Evolutionary conservation across 2,113 vertebrate species (phyloP), one percentile per base, ranked within the genome.

Genomic region (Pleuronectes platessa): DNA sequence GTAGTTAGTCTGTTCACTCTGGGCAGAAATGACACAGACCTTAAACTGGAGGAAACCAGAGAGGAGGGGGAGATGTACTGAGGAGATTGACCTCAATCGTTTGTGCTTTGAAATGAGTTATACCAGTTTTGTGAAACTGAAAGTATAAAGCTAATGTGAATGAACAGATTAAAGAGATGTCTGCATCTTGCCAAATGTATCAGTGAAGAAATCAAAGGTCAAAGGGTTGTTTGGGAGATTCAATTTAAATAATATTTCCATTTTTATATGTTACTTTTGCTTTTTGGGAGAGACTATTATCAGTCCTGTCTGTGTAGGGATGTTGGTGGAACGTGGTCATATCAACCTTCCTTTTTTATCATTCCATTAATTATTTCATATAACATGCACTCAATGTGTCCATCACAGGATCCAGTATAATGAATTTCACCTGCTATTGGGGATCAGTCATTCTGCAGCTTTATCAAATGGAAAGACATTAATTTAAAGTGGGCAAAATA

Each of bases 1-100:
- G 95, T 95, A 0, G 95, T 96, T 26, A 95, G 96, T 81, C 95
- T 98, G 65, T 97, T 97, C 81, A 94, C 96, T 0, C 85, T 97
- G 61, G 94, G 95, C 21, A 94, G 95, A 60, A 95, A 95, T 0
- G 96, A 97, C 74, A 86, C 94, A 0, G 96, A 97, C 27, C 90
- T 98, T 27, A 93, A 93, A 67, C 91, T 97, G 58, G 94, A 95
- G 26, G 93, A 90, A 70, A 81, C 71, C 35, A 75, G 81, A 75
- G 92, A 81, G 21, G 94, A 94, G 51, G 93, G 93, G 13, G 94
- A 94, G 21, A 87, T 92, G 75, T 91, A 74, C 71, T 76, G 5
- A 79, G n/a, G 18, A 31, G 23, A 62, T 23, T 2, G 12, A 21
- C 51, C 6, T 47, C 10, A n/a, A 59, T 4, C 3, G 2, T 68